Base-by-base conservation (phyloP, 2,113 vertebrate genomes). In the Mugil cephalus region DNA sequence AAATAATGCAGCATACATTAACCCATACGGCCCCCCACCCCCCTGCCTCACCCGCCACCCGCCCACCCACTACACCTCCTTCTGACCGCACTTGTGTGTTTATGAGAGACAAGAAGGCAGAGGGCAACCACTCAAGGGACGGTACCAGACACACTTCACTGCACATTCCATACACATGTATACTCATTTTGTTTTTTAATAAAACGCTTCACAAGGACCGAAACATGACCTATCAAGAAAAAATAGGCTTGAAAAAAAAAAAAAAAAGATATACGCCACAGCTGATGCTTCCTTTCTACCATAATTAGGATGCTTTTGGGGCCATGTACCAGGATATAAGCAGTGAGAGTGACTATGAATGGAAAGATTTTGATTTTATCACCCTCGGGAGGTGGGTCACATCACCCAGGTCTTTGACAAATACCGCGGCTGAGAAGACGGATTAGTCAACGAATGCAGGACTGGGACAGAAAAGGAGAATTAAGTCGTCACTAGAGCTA, bases 1-100 rank as follows among this genome's bases (percentile, higher is more conserved):
- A 90, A 93, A 93, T 92, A 91, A 92, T 88, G 64, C 71, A 87
- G 70, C 60, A 24, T 68, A 66, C 85, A 84, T 88, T 78, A 82
- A 69, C 42, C 46, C n/a, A n/a, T n/a, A n/a, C n/a, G n/a, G n/a
- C 24, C 24, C 24, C 24, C 5, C 24, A 21, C 67, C 38, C 42
- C 24, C 14, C 11, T 46, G 56, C 46, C 70, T 42, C 7, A 21
- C 14, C 15, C 12, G 45, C 42, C 17, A 74, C 24, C 24, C 24
- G 5, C 5, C 24, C 2, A 30, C 24, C 5, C 24, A 30, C 24
- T 18, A 74, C 69, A 54, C 35, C 13, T 30, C 47, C 15, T 69
- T 75, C 64, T 60, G 58, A 51, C 68, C 80, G 43, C 21, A 19
- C 15, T 39, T 10, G 15, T 67, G 53, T 71, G 67, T 80, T 66